Evolutionary conservation across 2,888 invertebrate species (phyloP).

Genomic region (Troides helena): DNA sequence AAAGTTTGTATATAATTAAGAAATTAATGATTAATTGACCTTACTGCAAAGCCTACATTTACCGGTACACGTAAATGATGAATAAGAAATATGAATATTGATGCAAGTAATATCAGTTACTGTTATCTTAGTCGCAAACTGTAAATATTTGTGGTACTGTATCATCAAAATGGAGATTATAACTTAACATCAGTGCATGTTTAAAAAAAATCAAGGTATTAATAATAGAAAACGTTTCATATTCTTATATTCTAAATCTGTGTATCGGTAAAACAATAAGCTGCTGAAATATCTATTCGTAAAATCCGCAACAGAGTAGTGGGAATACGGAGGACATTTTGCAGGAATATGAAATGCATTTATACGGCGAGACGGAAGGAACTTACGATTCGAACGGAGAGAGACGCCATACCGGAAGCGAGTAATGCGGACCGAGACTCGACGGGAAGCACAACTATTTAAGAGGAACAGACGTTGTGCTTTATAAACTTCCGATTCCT

Average conservation of each 20-base stretch:
- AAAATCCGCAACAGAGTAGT: background rate
- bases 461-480: background rate
- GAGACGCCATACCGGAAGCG: conserved; percentile 12
- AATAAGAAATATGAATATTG: no score
- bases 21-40: no score
- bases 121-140: no score
- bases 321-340: conserved; percentile 2
- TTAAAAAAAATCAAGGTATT: background rate
- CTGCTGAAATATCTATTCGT: background rate
- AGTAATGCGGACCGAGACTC: background rate
- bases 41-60: no score
- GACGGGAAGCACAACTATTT: background rate
- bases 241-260: background rate
- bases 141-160: no score
- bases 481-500: background rate
- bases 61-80: no score
- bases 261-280: background rate
- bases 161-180: no score
- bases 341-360: conserved; percentile 15
- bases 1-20: no score
- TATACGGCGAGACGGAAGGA: conserved; percentile 1
- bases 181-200: no score
- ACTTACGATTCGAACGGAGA: background rate
- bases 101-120: no score
- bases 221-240: background rate